Evolutionary conservation across 2,888 invertebrate genomes (phyloP).

Genomic region (Alsophila aescularia): DNA sequence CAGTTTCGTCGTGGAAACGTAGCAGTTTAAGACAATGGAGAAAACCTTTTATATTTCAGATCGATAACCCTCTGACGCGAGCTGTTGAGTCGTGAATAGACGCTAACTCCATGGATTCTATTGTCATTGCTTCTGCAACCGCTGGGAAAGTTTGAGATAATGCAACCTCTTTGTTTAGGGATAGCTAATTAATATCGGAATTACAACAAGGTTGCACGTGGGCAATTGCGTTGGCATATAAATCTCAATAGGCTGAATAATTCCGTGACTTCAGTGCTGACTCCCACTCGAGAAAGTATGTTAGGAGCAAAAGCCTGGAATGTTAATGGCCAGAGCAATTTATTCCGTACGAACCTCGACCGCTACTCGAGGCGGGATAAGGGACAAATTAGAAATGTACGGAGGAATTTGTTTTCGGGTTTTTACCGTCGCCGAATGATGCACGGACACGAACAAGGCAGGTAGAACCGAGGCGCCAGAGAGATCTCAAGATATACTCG

Average conservation of each 20-base stretch:
- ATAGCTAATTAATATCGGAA: constrained; percentile 3
- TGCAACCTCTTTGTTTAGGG: constrained; percentile 14
- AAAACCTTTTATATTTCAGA: constrained; percentile 72
- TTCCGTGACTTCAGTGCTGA: constrained; percentile 50
- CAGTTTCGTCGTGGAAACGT: constrained; percentile 54
- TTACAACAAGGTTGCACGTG: constrained; percentile 17
- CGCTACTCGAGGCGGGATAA: constrained; percentile 50
- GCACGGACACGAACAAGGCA: constrained; percentile 39
- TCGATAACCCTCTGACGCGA: constrained; percentile 71
- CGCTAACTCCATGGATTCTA: constrained; percentile 24
- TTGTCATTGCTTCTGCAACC: constrained; percentile 48
- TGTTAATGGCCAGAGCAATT: constrained; percentile 71
- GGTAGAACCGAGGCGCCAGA: constrained; percentile 30
- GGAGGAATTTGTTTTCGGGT: constrained; percentile 37
- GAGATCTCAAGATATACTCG: constrained; percentile 33
- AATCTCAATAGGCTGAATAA: constrained; percentile 41
- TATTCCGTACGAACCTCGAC: constrained; percentile 57
- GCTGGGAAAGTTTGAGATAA: constrained; percentile 22
- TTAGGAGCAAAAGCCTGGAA: constrained; percentile 58
- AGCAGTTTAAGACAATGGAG: constrained; percentile 72
- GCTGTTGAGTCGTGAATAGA: constrained; percentile 65
- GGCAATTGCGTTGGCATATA: constrained; percentile 30
- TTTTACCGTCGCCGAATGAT: constrained; percentile 36
- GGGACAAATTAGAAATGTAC: constrained; percentile 54
- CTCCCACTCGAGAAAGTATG: constrained; percentile 64